phyloP scores from a whole-genome alignment of 2,888 invertebrate species.

The Amblyjoppa proteus region DNA sequence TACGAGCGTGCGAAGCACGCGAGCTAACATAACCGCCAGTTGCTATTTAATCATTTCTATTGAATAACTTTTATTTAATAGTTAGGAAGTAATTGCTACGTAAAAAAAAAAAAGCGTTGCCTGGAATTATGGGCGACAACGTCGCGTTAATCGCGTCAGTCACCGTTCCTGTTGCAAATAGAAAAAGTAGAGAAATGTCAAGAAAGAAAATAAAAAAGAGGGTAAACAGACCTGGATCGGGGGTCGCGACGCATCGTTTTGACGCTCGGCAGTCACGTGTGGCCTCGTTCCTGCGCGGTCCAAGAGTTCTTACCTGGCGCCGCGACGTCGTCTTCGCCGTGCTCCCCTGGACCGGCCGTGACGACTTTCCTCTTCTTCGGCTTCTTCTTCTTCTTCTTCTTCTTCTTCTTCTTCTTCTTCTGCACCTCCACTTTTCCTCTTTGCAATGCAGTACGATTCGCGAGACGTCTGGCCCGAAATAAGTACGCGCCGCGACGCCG shows the following conservation, averaged over 20 bases:
- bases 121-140: no score
- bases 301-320: conserved; percentile 46
- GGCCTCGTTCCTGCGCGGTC: conserved; percentile 59
- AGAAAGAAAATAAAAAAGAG: conserved; percentile 25
- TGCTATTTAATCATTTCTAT: no score
- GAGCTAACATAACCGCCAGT: no score
- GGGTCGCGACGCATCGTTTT: conserved; percentile 55
- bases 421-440: conserved; percentile 27
- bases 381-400: no score
- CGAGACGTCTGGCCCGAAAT: conserved; percentile 59
- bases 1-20: no score
- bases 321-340: conserved; percentile 46
- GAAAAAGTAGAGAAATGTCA: not conserved
- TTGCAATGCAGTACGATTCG: conserved; percentile 39
- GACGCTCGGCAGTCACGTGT: conserved; percentile 68
- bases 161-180: not conserved
- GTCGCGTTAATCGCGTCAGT: not conserved
- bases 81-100: not conserved
- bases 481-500: conserved; percentile 18
- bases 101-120: not conserved
- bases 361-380: no score
- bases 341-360: conserved; percentile 24
- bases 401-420: conserved; percentile 14
- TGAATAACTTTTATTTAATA: no score
- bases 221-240: conserved; percentile 59